These are phyloP conservation scores for Naso thynnoides DNA, from an alignment of 2,797 vertebrate genomes.

Conservation along the genomic window DNA sequence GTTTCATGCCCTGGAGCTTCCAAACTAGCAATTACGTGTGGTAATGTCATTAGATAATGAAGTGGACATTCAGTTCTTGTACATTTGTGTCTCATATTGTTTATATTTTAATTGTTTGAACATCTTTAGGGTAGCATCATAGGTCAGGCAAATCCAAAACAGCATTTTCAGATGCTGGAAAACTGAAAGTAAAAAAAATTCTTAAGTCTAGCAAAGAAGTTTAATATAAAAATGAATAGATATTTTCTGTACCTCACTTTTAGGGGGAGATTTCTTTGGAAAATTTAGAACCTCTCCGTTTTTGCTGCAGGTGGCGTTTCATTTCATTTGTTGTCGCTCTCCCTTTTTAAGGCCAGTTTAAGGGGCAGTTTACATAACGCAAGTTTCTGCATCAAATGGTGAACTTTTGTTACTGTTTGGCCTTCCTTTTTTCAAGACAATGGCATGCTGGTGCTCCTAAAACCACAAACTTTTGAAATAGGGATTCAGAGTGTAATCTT, in stretches of 20 bases:
- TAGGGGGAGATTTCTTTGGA: not conserved
- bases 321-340: too few species aligned
- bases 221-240: not conserved
- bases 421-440: too few species aligned
- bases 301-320: too few species aligned
- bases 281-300: not conserved
- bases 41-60: constrained; percentile 47
- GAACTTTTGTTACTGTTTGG: too few species aligned
- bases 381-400: too few species aligned
- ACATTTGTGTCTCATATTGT: constrained; percentile 21
- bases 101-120: constrained; percentile 5
- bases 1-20: constrained; percentile 23
- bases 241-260: not conserved
- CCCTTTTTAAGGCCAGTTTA: too few species aligned
- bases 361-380: too few species aligned
- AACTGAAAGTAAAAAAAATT: not conserved
- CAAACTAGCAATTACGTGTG: constrained; percentile 35
- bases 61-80: constrained; percentile 7
- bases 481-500: too few species aligned
- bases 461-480: too few species aligned
- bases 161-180: not conserved
- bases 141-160: not conserved
- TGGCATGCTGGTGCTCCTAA: too few species aligned
- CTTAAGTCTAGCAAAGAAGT: not conserved
- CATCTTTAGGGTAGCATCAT: not conserved